These are phyloP conservation scores for Anagyrus pseudococci DNA, from an alignment of 2,888 invertebrate species.

Conservation along the genomic window DNA sequence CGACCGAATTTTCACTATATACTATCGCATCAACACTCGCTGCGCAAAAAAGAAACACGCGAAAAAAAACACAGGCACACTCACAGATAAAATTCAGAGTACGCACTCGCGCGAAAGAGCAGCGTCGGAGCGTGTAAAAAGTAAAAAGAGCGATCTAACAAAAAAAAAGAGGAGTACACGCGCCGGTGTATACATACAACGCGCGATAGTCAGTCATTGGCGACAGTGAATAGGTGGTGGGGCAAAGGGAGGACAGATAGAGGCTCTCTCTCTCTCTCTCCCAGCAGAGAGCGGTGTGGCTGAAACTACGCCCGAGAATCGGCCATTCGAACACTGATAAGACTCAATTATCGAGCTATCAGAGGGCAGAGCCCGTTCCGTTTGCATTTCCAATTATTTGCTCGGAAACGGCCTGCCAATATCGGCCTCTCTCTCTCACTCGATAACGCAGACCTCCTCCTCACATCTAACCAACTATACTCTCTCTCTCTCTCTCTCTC, in stretches of 20 bases:
- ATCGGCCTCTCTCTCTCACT: constrained; percentile 46
- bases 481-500: constrained; percentile 23
- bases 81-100: constrained; percentile 1
- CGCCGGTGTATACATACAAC: no score
- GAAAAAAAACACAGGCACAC: neutral
- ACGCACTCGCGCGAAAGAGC: neutral
- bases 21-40: no score
- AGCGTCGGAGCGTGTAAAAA: neutral
- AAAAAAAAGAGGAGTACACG: no score
- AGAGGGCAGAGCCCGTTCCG: constrained; percentile 54
- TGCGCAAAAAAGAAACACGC: neutral
- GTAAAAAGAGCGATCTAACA: no score
- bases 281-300: neutral
- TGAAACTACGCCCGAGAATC: constrained; percentile 43
- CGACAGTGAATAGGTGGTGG: neutral
- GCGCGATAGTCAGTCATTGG: no score
- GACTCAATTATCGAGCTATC: constrained; percentile 62
- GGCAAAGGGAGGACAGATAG: neutral
- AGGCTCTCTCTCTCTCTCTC: no score
- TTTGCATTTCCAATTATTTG: constrained; percentile 62
- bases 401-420: constrained; percentile 61
- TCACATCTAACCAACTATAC: constrained; percentile 33
- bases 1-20: no score
- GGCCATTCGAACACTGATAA: constrained; percentile 58
- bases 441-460: constrained; percentile 10